Evolutionary conservation across 2,113 vertebrate species (phyloP), one percentile per base, ranked within the genome.

Genomic region (Tor tambroides): DNA sequence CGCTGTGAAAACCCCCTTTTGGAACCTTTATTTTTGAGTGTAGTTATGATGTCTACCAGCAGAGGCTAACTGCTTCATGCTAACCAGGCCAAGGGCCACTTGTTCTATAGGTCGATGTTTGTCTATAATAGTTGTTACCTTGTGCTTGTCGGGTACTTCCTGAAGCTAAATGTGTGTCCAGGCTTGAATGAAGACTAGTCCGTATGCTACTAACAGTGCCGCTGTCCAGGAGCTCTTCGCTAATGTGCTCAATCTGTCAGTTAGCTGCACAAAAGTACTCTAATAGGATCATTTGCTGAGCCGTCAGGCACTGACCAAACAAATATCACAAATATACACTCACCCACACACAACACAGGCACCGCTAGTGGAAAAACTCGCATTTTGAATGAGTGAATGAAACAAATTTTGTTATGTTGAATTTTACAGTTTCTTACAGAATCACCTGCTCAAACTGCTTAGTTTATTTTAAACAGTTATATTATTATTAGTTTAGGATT

Each of bases 251-350:
- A 38, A 74, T 84, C 46, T 74, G 46, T 59, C 35, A 14, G n/a
- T 59, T 28, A 71, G 43, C 8, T 5, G 9, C 30, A 46, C 65
- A 43, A 77, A 78, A 59, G 17, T 23, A 54, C 65, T 19, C 77
- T 56, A 75, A 85, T 76, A 38, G 72, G 83, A 88, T 72, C 12
- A 81, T 74, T 46, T 28, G 43, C 38, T 67, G 77, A 74, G 38
- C 54, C 15, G 3, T 59, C 49, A 69, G 59, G 49, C 6, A 54
- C 56, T n/a, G 41, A 46, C 38, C 83, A 88, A 80, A 80, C 76
- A 85, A 80, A 80, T 19, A 72, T 41, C 23, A 35, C 21, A 51
- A 79, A 75, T 54, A 19, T 9, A 51, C 9, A 23, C 43, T 43
- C 17, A 14, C 43, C 17, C 10, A 43, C 63, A 19, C 46, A 32